Base-by-base conservation (phyloP, 1,140 invertebrate genomes). In the Pentalonia nigronervosa region DNA sequence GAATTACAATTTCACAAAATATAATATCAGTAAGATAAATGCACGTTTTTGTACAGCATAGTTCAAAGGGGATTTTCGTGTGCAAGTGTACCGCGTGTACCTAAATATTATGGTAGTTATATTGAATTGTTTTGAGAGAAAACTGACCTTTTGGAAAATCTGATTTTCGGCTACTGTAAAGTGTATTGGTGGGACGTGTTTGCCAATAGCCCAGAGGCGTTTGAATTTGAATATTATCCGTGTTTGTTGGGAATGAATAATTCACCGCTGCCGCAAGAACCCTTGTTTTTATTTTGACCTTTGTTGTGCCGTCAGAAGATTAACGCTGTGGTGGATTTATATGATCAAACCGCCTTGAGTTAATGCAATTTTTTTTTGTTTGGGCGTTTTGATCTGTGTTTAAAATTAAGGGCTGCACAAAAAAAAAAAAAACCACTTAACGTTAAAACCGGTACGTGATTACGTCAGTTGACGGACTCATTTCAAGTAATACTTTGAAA, bases 101-200 rank as follows among this genome's bases (percentile, higher is more conserved):
- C 41, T 41, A 25, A 76, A 76, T 76, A 86, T 47, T 76, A 48
- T n/a, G 14, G 9, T 21, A 36, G 48, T 53, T 53, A 53, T 89
- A 53, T 89, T 53, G 20, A 53, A 89, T 89, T 89, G 48, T 53
- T 89, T 89, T 34, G 20, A 6, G 30, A 50, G 86, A 50, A 67
- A 76, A 89, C n/a, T n/a, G 87, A 53, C 87, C 87, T 89, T 89
- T 89, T 53, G 21, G 47, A 50, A 89, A 89, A 53, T 53, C 47
- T 23, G 47, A 89, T 89, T 89, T 89, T 89, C 48, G 48, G 20
- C 20, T 89, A 53, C n/a, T 53, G n/a, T 6, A 4, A 50, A 50
- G 8, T 23, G 30, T 89, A 53, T 7, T 53, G 30, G 86, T 36
- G 20, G 7, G 48, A 89, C n/a, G n/a, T 89, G 48, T 89, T 53